Percentiles rank a stretch among this genome's conserved stretches.
Conservation (phyloP, 2,113 vertebrate species). For the Lycocorax pyrrhopterus region DNA sequence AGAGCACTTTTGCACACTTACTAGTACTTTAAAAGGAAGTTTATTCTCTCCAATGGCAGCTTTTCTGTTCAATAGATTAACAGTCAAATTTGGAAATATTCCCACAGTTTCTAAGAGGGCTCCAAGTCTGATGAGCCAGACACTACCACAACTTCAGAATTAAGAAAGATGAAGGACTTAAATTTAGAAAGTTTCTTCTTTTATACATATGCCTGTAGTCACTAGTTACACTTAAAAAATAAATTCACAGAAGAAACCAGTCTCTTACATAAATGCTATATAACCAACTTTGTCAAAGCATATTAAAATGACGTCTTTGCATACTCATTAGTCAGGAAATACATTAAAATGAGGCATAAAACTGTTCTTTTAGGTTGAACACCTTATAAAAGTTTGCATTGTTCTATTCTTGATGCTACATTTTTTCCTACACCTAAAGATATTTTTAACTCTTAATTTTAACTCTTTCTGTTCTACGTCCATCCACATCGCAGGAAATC, state of each 20-base stretch:
- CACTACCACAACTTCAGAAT: neutral
- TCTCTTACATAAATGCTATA: neutral
- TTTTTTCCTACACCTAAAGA: neutral
- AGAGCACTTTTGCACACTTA: neutral
- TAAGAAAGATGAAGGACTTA: neutral
- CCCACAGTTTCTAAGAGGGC: neutral
- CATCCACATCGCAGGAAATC: neutral
- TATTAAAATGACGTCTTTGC: neutral
- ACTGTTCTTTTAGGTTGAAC: neutral
- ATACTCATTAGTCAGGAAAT: neutral
- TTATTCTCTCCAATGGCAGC: neutral
- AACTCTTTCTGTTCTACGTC: neutral
- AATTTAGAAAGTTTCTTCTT: neutral
- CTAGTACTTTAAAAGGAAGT: neutral
- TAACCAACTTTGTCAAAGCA: neutral
- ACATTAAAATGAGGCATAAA: neutral
- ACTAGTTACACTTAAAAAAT: neutral
- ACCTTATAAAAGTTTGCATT: neutral
- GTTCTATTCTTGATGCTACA: neutral
- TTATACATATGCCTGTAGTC: neutral
- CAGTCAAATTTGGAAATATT: slow-evolving; percentile 1
- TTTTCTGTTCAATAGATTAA: neutral
- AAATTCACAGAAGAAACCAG: neutral
- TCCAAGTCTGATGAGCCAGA: neutral
- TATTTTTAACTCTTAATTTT: neutral